These are phyloP conservation scores for Leptinotarsa haldemani DNA, from an alignment of 2,888 invertebrate species.

Conservation along the genomic window DNA sequence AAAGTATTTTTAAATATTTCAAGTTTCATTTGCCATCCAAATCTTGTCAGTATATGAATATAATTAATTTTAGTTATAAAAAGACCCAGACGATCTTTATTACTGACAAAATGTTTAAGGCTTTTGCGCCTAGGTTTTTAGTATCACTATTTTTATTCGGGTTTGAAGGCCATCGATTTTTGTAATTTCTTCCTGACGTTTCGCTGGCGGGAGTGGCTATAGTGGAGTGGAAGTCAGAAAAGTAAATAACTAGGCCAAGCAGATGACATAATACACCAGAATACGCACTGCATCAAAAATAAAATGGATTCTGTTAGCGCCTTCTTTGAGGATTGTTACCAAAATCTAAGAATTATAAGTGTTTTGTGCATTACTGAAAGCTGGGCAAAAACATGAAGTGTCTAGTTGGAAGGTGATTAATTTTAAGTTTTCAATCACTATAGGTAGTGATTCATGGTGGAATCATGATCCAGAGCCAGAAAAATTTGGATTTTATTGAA, in stretches of 20 bases:
- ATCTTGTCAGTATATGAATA: too few relatives aligned
- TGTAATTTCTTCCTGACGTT: too few relatives aligned
- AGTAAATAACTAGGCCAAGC: background rate
- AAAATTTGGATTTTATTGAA: background rate
- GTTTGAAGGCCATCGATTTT: too few relatives aligned
- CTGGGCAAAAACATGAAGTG: background rate
- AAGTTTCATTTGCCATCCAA: too few relatives aligned
- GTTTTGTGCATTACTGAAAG: background rate
- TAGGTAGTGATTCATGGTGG: background rate
- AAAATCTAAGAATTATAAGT: background rate
- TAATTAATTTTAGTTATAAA: too few relatives aligned
- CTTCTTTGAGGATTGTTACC: background rate
- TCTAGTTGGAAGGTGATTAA: background rate
- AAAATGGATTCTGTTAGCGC: background rate
- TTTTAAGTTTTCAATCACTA: background rate
- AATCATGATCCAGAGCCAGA: background rate
- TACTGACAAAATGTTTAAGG: too few relatives aligned
- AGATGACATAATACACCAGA: background rate
- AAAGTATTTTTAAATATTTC: slow-evolving; percentile 9
- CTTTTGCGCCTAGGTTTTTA: too few relatives aligned
- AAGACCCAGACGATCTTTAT: too few relatives aligned
- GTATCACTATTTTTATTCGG: too few relatives aligned
- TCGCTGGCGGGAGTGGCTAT: too few relatives aligned
- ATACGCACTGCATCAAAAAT: background rate
- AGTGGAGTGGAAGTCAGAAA: background rate